Evolutionary conservation across 2,888 invertebrate genomes (phyloP).

Genomic region (Drosophila percnosoma): DNA sequence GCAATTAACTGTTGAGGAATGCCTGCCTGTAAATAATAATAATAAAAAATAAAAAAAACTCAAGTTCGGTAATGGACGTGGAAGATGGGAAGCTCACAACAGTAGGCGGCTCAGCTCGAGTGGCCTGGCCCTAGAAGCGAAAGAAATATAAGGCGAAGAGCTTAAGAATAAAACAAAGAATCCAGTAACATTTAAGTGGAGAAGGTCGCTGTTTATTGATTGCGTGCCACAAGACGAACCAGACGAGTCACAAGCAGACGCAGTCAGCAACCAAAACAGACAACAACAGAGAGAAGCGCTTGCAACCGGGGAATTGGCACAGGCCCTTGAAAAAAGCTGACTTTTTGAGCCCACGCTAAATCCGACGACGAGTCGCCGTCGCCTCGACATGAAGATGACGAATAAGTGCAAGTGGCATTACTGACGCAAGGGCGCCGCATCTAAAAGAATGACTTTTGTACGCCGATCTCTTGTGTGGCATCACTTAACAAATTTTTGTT

Average conservation of each 20-base stretch:
- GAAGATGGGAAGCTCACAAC: slow-evolving; percentile 5
- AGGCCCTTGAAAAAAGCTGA: slow-evolving; percentile 68
- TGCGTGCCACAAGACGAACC: slow-evolving; percentile 36
- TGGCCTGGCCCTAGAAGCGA: slow-evolving; percentile 36
- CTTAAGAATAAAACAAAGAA: slow-evolving; percentile 47
- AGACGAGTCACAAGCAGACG: slow-evolving; percentile 9
- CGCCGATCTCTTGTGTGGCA: slow-evolving; percentile 2
- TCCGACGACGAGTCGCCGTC: slow-evolving; percentile 30
- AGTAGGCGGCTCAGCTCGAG: slow-evolving; percentile 42
- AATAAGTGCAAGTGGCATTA: slow-evolving; percentile 68
- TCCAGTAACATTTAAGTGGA: slow-evolving; percentile 57
- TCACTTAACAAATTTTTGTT: neutral
- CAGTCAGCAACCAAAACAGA: slow-evolving; percentile 33
- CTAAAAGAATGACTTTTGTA: neutral
- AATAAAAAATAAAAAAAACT: slow-evolving; percentile 9
- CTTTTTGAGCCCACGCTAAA: slow-evolving; percentile 64
- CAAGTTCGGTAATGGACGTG: slow-evolving; percentile 18
- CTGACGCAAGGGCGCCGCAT: slow-evolving; percentile 17
- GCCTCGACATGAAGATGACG: slow-evolving; percentile 37
- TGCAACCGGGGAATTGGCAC: slow-evolving; percentile 67
- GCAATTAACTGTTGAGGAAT: slow-evolving; percentile 67
- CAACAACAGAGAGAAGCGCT: slow-evolving; percentile 34
- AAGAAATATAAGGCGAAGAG: slow-evolving; percentile 31
- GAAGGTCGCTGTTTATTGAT: slow-evolving; percentile 76
- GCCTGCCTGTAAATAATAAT: slow-evolving; percentile 22